Evolutionary conservation across 2,888 invertebrate genomes (phyloP), one percentile per base, ranked within the genome.

Genomic region (Eristalis arbustorum): DNA sequence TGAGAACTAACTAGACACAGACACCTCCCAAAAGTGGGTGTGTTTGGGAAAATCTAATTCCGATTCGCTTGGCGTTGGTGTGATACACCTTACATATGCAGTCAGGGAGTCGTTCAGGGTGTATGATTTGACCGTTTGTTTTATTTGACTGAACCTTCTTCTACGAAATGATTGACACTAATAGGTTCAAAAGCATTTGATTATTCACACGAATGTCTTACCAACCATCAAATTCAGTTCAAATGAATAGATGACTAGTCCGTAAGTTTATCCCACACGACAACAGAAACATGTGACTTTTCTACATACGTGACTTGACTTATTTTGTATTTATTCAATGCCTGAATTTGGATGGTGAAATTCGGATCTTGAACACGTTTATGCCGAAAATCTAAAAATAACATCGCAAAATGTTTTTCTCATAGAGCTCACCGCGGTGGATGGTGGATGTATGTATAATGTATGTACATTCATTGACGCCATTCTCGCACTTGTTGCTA

Each of bases 401-500:
- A 25, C 13, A 31, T 31, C 28, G 49, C 78, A 59, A 42, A 72
- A 34, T 67, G 25, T 67, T 18, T 66, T 57, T 66, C 18, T 61
- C 40, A 23, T 22, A 63, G 63, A 37, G 68, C 62, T 61, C 78
- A 18, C 5, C 10, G 10, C 63, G 5, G 61, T 3, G 56, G 3
- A 69, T 67, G 5, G 61, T 3, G 56, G 3, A 69, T 18, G 18
- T 56, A 23, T 14, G n/a, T 56, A 22, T 56, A 22, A 56, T 31
- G 22, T 77, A 59, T 25, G 13, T 57, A 31, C 22, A 61, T 13
- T 61, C 49, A 61, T 49, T 79, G 61, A 62, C 67, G 69, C 63
- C 56, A 42, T 73, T 63, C 31, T 67, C 67, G 78, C 73, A 78
- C 82, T 72, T 77, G 77, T 78, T 78, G 77, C 69, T 69, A 77